These are phyloP conservation scores for Cremastobaeus sp. DNA, from an alignment of 2,888 invertebrate species.

Conservation along the genomic window DNA sequence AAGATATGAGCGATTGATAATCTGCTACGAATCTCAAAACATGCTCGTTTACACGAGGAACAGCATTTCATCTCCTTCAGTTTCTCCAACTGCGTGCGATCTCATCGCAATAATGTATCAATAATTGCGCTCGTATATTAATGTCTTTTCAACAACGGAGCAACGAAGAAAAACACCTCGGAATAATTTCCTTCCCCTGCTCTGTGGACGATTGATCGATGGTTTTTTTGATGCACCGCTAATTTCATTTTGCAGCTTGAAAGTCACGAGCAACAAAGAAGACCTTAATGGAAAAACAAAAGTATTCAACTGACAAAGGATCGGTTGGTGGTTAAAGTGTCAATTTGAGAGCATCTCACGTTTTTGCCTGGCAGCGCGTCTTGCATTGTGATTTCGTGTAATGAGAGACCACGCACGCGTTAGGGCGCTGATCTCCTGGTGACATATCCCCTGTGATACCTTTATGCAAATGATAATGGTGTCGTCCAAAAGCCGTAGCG, in stretches of 20 bases:
- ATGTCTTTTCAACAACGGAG: no score
- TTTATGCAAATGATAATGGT: slow-evolving; percentile 70
- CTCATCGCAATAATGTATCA: slow-evolving; percentile 8
- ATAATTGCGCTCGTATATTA: slow-evolving; percentile 3
- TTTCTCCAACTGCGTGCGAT: slow-evolving; percentile 20
- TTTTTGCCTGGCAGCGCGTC: slow-evolving; percentile 71
- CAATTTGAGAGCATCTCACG: slow-evolving; percentile 74
- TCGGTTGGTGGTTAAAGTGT: slow-evolving; percentile 67
- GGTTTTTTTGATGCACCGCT: no score
- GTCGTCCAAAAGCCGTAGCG: slow-evolving; percentile 64
- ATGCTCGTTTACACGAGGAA: slow-evolving; percentile 2
- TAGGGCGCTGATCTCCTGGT: slow-evolving; percentile 57
- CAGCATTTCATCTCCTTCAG: slow-evolving; percentile 49
- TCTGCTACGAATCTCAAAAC: slow-evolving; percentile 7
- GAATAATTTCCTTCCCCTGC: no score
- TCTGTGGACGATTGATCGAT: no score
- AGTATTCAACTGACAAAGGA: slow-evolving; percentile 28
- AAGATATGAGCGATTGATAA: slow-evolving; percentile 26
- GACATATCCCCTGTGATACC: slow-evolving; percentile 57
- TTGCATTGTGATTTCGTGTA: slow-evolving; percentile 72
- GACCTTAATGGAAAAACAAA: slow-evolving; percentile 26
- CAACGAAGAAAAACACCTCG: no score
- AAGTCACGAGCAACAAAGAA: slow-evolving; percentile 2
- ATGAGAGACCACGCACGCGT: slow-evolving; percentile 74
- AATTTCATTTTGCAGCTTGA: background rate